Evolutionary conservation across 2,888 invertebrate genomes (phyloP), one percentile per base, ranked within the genome.

Genomic region (Drosophila greeni): DNA sequence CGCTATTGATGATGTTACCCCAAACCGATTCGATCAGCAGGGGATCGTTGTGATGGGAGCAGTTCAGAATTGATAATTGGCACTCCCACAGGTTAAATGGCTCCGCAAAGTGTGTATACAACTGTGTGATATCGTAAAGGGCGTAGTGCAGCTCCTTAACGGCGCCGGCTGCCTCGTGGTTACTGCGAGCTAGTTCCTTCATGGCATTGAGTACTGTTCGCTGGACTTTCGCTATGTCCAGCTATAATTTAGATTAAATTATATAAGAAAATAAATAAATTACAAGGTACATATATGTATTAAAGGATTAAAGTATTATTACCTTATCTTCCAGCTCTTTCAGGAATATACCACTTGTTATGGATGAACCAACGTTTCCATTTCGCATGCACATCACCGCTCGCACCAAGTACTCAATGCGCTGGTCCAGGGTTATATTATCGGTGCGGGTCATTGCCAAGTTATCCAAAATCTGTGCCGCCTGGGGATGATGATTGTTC

Each of bases 361-460:
- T 92, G 11, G 94, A 92, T 72, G 92, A 93, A 2, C 93, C 94
- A 20, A 93, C 91, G 77, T 92, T 92, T 77, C 95, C 95, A 79
- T 97, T 97, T 62, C 98, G 93, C 92, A 98, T 95, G 88, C 98
- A 98, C 91, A 98, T 95, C 69, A 98, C 95, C 36, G 98, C 97
- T 76, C 97, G 92, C 0, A 97, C 96, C 84, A 99, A 90, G 90
- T 98, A 97, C 81, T 95, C 94, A 75, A 98, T 92, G 71, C 99
- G 92, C 87, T 96, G 93, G 24, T 92, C 90, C 40, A 99, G 90
- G 2, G 92, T 91, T 58, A 97, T 91, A 49, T 93, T 92, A 18
- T 92, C 92, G 12, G 95, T 96, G 82, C 74, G 90, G 3, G 86
- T 86, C 59, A 85, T 85, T 5, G 99, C 97, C 65, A 99, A 91